Percentiles rank a stretch among this genome's conserved stretches.
phyloP scores from a whole-genome alignment of 2,888 invertebrate species.

The Lepidonotus clava region DNA sequence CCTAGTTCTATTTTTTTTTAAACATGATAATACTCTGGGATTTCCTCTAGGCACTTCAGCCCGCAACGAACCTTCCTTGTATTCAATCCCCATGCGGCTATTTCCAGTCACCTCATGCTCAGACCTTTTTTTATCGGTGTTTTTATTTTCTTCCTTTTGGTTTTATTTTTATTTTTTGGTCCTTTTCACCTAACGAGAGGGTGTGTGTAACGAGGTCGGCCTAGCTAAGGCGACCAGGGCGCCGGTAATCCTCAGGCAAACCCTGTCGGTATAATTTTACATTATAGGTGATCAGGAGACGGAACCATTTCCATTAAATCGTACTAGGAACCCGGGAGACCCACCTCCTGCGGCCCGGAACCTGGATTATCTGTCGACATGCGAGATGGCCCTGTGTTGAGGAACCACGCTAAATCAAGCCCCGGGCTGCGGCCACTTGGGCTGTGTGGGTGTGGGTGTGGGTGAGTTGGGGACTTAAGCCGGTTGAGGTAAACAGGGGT shows the following conservation, averaged over 20 bases:
- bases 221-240: neutral
- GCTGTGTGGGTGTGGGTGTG: too few relatives aligned
- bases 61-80: too few relatives aligned
- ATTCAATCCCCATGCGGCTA: too few relatives aligned
- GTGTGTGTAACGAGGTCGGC: neutral
- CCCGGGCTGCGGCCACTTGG: neutral
- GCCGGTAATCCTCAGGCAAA: neutral
- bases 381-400: neutral
- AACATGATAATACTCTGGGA: too few relatives aligned
- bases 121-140: neutral
- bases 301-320: slow-evolving; percentile 6
- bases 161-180: too few relatives aligned
- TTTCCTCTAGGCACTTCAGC: too few relatives aligned
- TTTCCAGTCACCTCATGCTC: neutral
- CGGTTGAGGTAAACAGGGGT: too few relatives aligned
- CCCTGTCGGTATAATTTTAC: neutral
- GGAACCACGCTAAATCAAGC: neutral
- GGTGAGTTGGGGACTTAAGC: too few relatives aligned
- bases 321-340: neutral
- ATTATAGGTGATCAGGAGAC: neutral
- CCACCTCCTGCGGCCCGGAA: neutral
- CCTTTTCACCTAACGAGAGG: neutral
- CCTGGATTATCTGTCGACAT: neutral
- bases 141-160: too few relatives aligned
- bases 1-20: too few relatives aligned